Conservation (phyloP, 1,140 invertebrate genomes). For the Penaeus chinensis region DNA sequence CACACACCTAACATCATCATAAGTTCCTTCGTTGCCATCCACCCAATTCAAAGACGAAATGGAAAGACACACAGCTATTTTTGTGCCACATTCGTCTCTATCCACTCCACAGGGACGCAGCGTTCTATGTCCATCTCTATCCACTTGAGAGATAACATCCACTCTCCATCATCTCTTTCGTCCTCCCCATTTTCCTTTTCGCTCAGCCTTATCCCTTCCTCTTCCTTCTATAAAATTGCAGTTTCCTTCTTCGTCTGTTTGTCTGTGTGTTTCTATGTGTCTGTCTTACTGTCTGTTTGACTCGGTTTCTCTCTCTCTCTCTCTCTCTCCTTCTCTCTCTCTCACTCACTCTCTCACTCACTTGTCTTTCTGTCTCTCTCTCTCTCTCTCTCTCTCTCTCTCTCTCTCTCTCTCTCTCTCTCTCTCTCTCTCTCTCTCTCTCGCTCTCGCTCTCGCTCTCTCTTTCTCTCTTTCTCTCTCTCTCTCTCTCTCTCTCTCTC, state of each 20-base stretch:
- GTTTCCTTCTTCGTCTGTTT: background rate
- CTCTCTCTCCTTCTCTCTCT: background rate
- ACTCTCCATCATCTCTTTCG: no score
- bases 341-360: background rate
- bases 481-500: background rate
- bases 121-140: no score
- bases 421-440: background rate
- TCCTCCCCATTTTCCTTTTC: background rate
- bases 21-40: no score
- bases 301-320: background rate
- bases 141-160: no score
- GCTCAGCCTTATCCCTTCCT: background rate
- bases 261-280: background rate
- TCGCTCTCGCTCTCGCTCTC: background rate
- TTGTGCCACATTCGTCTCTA: no score
- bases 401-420: background rate
- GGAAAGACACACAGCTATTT: no score
- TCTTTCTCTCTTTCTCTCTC: background rate
- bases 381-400: constrained; percentile 7
- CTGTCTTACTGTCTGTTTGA: background rate
- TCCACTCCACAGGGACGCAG: no score
- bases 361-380: background rate
- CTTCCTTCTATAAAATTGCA: no score
- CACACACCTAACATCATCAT: no score
- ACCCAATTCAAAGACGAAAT: no score